These are phyloP conservation scores for Tetranychus truncatus DNA, from an alignment of 2,888 invertebrate species.

Conservation along the genomic window DNA sequence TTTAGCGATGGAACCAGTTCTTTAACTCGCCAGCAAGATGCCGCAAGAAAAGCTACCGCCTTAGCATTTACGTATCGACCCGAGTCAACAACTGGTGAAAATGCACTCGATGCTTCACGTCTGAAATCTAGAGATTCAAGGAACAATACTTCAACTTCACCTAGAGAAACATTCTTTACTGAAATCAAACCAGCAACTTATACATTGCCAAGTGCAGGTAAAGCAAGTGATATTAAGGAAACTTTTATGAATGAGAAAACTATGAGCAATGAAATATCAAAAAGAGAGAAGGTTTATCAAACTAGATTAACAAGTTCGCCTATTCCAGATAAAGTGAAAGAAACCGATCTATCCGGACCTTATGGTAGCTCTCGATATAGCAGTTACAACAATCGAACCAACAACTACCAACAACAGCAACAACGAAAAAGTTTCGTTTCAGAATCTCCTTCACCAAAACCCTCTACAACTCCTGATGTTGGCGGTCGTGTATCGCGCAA, in stretches of 20 bases:
- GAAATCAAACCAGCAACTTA: background rate
- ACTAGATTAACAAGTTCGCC: background rate
- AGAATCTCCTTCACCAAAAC: background rate
- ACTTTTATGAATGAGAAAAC: too few relatives aligned
- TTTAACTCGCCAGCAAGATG: background rate
- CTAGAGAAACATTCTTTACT: background rate
- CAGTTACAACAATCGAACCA: background rate
- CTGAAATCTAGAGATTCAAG: background rate
- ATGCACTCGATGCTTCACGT: too few relatives aligned
- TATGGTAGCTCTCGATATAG: background rate
- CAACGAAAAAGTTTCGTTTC: background rate
- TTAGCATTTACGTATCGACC: background rate
- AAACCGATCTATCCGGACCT: background rate
- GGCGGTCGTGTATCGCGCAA: constrained; percentile 22
- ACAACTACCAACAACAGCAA: background rate
- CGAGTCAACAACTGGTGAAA: background rate
- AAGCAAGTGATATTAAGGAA: background rate
- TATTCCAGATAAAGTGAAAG: background rate
- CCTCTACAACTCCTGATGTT: constrained; percentile 10
- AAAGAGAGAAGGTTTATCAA: background rate
- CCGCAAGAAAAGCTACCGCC: background rate
- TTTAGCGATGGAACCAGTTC: background rate
- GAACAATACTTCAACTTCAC: background rate
- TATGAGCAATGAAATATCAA: background rate
- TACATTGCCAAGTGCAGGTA: background rate